Evolutionary conservation across 2,888 invertebrate genomes (phyloP).

Genomic region (Limnephilus auricula): DNA sequence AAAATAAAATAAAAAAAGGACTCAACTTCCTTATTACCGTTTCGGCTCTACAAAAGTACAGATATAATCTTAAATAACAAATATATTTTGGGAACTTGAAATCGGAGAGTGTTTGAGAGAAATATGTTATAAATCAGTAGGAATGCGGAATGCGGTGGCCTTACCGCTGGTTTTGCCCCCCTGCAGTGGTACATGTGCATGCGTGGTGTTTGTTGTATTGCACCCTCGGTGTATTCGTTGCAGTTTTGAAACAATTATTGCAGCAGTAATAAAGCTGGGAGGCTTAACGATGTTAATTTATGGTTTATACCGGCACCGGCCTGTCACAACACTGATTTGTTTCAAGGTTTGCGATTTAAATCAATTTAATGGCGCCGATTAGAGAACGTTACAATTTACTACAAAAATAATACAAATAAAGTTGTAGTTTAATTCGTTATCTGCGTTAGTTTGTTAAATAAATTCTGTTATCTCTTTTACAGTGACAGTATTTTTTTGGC

Average conservation of each 20-base stretch:
- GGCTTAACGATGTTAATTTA: conserved; percentile 21
- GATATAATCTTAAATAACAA: too few relatives aligned
- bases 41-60: too few relatives aligned
- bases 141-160: too few relatives aligned
- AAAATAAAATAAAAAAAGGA: too few relatives aligned
- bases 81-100: too few relatives aligned
- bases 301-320: neutral
- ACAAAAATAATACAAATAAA: neutral
- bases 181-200: neutral
- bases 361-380: neutral
- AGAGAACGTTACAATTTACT: neutral
- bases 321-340: conserved; percentile 20
- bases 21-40: too few relatives aligned
- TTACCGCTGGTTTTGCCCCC: neutral
- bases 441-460: neutral
- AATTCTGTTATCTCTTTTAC: neutral
- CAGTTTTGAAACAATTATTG: conserved; percentile 31
- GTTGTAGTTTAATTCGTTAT: neutral
- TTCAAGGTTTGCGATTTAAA: neutral
- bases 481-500: neutral
- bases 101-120: too few relatives aligned
- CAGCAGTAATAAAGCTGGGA: conserved; percentile 23
- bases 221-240: conserved; percentile 3
- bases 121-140: too few relatives aligned
- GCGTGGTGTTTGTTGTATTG: neutral